Conservation (phyloP, 1,140 invertebrate genomes). For the Himalopsyche phryganea region DNA sequence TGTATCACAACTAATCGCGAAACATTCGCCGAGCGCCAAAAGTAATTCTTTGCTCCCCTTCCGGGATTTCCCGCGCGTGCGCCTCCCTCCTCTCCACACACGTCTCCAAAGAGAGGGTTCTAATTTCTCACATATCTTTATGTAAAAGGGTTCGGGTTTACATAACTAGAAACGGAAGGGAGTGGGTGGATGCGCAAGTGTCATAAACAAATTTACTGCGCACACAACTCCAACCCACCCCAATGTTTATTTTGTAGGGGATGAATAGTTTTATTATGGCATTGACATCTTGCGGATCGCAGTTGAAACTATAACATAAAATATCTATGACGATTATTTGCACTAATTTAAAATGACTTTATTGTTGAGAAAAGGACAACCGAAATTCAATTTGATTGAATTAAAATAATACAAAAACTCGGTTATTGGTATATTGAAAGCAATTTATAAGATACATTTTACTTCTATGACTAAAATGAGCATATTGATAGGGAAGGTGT, state of each 20-base stretch:
- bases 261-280: not conserved
- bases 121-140: constrained; percentile 33
- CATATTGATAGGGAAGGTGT: too few species aligned
- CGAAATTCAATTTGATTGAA: too few species aligned
- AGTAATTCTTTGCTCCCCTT: constrained; percentile 9
- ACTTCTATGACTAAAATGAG: too few species aligned
- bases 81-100: constrained; percentile 10
- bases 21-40: not conserved
- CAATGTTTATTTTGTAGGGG: not conserved
- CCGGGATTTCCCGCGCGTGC: constrained; percentile 9
- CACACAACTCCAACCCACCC: not conserved
- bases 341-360: too few species aligned
- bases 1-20: constrained; percentile 25
- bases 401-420: too few species aligned
- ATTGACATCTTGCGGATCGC: constrained; percentile 8
- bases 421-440: too few species aligned
- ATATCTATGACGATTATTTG: too few species aligned
- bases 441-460: too few species aligned
- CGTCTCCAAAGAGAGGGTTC: constrained; percentile 9
- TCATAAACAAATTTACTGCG: constrained; percentile 3
- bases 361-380: too few species aligned
- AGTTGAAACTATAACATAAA: too few species aligned
- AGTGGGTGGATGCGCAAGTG: constrained; percentile 14
- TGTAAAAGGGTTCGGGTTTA: constrained; percentile 32
- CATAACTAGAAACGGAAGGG: constrained; percentile 20